Base-by-base conservation (phyloP, 2,888 invertebrate species). In the Drosophila acutilabella region DNA sequence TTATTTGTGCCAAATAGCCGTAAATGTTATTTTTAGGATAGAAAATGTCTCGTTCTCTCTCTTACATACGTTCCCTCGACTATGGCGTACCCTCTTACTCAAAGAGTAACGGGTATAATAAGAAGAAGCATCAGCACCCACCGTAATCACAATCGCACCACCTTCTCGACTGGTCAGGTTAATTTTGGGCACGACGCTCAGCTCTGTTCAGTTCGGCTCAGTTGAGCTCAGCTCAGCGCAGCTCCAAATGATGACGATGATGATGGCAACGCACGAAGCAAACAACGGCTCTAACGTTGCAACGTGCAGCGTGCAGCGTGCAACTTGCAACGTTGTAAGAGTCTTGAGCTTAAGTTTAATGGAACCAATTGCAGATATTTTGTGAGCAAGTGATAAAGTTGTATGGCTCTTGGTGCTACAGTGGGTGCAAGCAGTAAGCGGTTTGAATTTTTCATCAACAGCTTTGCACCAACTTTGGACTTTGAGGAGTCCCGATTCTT, bases 291-390 rank as follows among this genome's bases (percentile, higher is more conserved):
- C 36, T 13, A 36, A 36, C 36, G 36, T 36, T n/a, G 41, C 53
- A 11, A 10, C 44, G 33, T 26, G 42, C 48, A 14, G 26, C 47
- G 6, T 47, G 26, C 53, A 53, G 30, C 42, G 50, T 23, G 40
- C 59, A 53, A 38, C 18, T 30, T 42, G n/a, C 48, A 41, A 40
- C 57, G 20, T 33, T n/a, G 36, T 36, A 30, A 44, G 65, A 74
- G 69, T 62, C 78, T 71, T 53, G 23, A 62, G 80, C 84, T 85
- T 81, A 83, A 81, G 87, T 90, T 89, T 89, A 89, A 89, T 89
- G 88, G 88, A 82, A 88, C 89, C 90, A 90, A 89, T 90, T 90
- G 90, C 76, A 89, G 88, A 86, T 90, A 89, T 90, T 89, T 89
- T 88, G 79, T 83, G 87, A 81, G 67, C 88, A 82, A 82, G 86